These are phyloP conservation scores for Misgurnus anguillicaudatus DNA, from an alignment of 2,113 vertebrate species.

Conservation along the genomic window DNA sequence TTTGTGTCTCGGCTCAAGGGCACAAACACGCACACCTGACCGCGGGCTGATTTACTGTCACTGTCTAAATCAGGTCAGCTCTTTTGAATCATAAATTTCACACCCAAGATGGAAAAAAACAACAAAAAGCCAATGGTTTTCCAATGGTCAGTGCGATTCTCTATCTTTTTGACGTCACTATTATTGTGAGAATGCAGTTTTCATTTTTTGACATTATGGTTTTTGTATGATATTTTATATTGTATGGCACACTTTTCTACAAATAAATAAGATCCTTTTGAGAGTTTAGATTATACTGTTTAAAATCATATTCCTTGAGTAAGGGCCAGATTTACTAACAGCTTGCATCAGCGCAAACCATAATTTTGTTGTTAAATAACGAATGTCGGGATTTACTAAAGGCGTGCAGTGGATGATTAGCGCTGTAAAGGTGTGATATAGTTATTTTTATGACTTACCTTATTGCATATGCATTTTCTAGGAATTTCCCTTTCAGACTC, in stretches of 20 bases:
- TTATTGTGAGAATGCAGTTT: background rate
- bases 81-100: slow-evolving; percentile 33
- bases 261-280: no score
- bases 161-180: background rate
- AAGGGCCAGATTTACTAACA: no score
- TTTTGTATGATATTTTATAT: background rate
- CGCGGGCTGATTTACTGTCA: slow-evolving; percentile 38
- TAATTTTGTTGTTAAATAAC: no score
- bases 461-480: no score
- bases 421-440: no score
- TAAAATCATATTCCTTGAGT: no score
- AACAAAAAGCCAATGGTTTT: background rate
- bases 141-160: background rate
- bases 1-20: slow-evolving; percentile 15
- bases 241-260: background rate
- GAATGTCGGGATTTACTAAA: no score
- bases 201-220: background rate
- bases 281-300: no score
- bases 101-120: slow-evolving; percentile 24
- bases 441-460: no score
- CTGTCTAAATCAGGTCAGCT: slow-evolving; percentile 48
- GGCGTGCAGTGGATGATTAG: no score
- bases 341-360: no score
- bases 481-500: no score
- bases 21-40: slow-evolving; percentile 48